A percentile compares a stretch with the other conserved stretches of the same genome.
phyloP scores from a whole-genome alignment of 1,140 invertebrate species.

The Bemisia tabaci region DNA sequence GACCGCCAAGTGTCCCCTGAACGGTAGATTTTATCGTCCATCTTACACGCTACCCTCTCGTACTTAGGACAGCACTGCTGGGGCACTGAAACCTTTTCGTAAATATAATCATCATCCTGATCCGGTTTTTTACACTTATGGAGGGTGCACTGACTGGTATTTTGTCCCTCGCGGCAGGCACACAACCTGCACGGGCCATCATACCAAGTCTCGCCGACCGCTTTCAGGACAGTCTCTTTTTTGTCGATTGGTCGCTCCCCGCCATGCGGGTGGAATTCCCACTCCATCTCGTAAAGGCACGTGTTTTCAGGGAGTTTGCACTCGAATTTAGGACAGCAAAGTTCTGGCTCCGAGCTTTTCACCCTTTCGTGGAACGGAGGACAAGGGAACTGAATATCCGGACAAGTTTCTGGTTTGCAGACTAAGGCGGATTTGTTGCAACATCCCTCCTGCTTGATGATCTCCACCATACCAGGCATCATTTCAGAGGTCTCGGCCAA shows the following conservation, averaged over 20 bases:
- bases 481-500: conserved; percentile 29
- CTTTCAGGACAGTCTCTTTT: conserved; percentile 30
- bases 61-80: conserved; percentile 46
- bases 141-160: conserved; percentile 28
- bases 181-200: conserved; percentile 53
- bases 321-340: conserved; percentile 48
- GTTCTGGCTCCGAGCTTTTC: conserved; percentile 29
- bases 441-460: conserved; percentile 46
- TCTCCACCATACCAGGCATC: conserved; percentile 42
- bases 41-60: conserved; percentile 42
- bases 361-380: conserved; percentile 39
- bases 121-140: conserved; percentile 34
- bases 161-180: conserved; percentile 33
- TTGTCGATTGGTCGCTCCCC: conserved; percentile 35
- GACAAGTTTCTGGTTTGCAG: conserved; percentile 47
- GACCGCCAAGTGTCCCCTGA: conserved; percentile 42
- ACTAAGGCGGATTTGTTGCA: conserved; percentile 43
- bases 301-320: conserved; percentile 53
- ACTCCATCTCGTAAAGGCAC: conserved; percentile 46
- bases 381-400: conserved; percentile 36
- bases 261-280: conserved; percentile 36
- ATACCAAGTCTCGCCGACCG: conserved; percentile 44
- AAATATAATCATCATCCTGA: conserved; percentile 36
- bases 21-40: conserved; percentile 37
- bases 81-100: conserved; percentile 35